These are phyloP conservation scores for Myzus persicae DNA, from an alignment of 1,140 invertebrate genomes.

Conservation along the genomic window DNA sequence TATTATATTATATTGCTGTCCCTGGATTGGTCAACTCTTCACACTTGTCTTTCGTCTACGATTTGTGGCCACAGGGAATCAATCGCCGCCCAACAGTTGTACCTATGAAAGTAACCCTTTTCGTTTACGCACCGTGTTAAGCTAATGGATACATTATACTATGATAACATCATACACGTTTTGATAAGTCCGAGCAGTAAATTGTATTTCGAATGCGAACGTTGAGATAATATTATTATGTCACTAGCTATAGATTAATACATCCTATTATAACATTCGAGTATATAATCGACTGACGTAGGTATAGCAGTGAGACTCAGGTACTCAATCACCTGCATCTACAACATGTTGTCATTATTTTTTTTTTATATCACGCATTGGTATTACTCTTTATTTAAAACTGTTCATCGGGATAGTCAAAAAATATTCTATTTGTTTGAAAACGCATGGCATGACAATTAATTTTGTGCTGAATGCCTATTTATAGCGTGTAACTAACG, in stretches of 20 bases:
- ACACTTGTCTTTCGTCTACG: not conserved
- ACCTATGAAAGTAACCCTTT: not conserved
- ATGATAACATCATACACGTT: not conserved
- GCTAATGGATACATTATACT: not conserved
- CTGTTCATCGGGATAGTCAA: not conserved
- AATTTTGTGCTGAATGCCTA: not conserved
- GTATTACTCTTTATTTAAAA: not conserved
- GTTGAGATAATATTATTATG: not conserved
- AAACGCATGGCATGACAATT: not conserved
- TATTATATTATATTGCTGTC: not conserved
- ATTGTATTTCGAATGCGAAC: not conserved
- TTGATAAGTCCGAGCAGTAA: not conserved
- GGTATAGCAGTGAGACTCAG: too few relatives aligned
- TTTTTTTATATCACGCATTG: not conserved
- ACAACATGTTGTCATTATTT: too few relatives aligned
- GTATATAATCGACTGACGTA: not conserved
- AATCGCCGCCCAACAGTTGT: not conserved
- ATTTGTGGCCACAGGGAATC: not conserved
- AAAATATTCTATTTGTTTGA: not conserved
- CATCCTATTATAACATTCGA: too few relatives aligned
- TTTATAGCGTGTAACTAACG: not conserved
- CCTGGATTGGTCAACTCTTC: not conserved
- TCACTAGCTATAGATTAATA: not conserved
- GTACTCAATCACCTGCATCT: too few relatives aligned
- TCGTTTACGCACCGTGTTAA: not conserved